These are phyloP conservation scores for Erynnis tages DNA, from an alignment of 2,888 invertebrate species.

Conservation along the genomic window DNA sequence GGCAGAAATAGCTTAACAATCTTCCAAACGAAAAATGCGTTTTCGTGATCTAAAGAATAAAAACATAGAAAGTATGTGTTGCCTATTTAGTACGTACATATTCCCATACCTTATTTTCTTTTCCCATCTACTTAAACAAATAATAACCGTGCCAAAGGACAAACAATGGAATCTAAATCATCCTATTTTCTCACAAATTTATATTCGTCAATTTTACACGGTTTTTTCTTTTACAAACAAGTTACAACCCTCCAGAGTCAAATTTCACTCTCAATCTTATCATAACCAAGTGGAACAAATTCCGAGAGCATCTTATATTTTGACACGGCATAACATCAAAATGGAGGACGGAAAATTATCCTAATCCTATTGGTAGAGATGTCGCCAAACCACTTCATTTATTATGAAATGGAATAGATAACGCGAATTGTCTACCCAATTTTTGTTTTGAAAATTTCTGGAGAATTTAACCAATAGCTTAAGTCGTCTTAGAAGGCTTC, in stretches of 20 bases:
- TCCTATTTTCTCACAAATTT: too few relatives aligned
- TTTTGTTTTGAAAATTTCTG: not conserved
- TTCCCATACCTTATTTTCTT: too few relatives aligned
- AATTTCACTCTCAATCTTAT: constrained; percentile 19
- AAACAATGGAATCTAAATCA: too few relatives aligned
- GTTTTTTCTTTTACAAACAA: constrained; percentile 14
- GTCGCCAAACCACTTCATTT: not conserved
- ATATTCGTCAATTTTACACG: too few relatives aligned
- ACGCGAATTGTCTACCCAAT: not conserved
- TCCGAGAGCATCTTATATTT: constrained; percentile 18
- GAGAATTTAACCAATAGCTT: not conserved
- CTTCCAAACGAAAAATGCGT: too few relatives aligned
- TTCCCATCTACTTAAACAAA: too few relatives aligned
- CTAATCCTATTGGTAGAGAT: constrained; percentile 9
- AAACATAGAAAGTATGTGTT: too few relatives aligned
- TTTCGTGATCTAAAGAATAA: too few relatives aligned
- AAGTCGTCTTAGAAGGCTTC: not conserved
- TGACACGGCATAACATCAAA: constrained; percentile 17
- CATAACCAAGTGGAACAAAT: constrained; percentile 11
- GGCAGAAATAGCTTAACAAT: too few relatives aligned
- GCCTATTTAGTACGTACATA: too few relatives aligned
- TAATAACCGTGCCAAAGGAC: too few relatives aligned
- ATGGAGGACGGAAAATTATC: constrained; percentile 8
- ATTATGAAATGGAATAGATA: constrained; percentile 3
- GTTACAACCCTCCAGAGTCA: constrained; percentile 10